These are phyloP conservation scores for Heteractis magnifica DNA, from an alignment of 92 coral and sea anemone species.

Conservation along the genomic window DNA sequence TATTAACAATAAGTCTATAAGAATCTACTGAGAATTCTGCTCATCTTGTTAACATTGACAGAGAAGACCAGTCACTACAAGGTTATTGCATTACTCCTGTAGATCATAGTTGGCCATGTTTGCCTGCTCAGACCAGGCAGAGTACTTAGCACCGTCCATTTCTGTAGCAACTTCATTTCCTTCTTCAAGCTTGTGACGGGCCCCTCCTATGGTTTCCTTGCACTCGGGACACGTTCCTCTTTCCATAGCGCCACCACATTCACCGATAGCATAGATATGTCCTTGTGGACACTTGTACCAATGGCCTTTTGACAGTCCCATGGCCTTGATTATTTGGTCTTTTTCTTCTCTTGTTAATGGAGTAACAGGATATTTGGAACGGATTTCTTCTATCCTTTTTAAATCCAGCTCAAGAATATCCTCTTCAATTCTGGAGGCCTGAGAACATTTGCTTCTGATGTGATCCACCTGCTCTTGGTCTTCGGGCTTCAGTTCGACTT, in stretches of 20 bases:
- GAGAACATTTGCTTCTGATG: constrained; percentile 28
- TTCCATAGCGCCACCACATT: constrained; percentile 93
- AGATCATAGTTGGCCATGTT: constrained; percentile 68
- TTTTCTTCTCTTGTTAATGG: constrained; percentile 70
- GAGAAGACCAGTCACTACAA: no score
- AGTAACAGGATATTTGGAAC: constrained; percentile 31
- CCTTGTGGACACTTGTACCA: constrained; percentile 89
- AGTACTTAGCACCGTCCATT: constrained; percentile 71
- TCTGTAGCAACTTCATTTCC: constrained; percentile 77
- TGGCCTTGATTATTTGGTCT: constrained; percentile 63
- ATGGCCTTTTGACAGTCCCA: constrained; percentile 68
- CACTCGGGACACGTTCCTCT: constrained; percentile 80
- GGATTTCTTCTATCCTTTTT: constrained; percentile 14
- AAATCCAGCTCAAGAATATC: constrained; percentile 17
- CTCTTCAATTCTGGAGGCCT: constrained; percentile 47
- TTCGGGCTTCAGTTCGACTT: constrained; percentile 29
- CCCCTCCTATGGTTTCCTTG: constrained; percentile 76
- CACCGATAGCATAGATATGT: constrained; percentile 78
- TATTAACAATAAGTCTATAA: no score
- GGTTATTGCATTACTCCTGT: background rate
- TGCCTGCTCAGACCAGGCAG: constrained; percentile 98
- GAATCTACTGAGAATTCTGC: no score
- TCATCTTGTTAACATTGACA: no score
- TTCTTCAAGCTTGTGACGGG: constrained; percentile 45
- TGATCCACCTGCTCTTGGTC: constrained; percentile 32